Conservation (phyloP, 23 tunicate genomes). For the Pegea sp. region DNA sequence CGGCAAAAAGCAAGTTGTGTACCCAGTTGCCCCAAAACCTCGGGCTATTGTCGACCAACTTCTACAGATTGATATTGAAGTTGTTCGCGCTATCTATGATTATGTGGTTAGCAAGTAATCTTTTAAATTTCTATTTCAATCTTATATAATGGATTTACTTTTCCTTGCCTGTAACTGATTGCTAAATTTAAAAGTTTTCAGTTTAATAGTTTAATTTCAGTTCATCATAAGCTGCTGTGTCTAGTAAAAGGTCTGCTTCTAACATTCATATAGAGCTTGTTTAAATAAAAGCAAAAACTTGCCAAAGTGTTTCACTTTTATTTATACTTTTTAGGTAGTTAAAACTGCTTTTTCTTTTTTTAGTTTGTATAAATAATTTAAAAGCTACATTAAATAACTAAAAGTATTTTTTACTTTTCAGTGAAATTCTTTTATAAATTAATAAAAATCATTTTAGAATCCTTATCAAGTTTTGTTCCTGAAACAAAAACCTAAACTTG, state of each 20-base stretch:
- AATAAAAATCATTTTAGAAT: constrained; percentile 3
- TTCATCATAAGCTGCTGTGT: not conserved
- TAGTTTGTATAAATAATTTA: no score
- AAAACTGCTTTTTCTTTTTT: no score
- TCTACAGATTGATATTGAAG: constrained; percentile 12
- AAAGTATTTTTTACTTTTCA: not conserved
- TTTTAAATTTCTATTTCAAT: not conserved
- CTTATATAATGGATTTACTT: no score
- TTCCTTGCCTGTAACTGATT: no score
- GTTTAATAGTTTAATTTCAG: no score
- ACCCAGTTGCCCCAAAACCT: constrained; percentile 17
- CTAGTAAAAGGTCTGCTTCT: not conserved
- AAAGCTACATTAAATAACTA: no score
- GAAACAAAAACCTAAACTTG: constrained; percentile 2
- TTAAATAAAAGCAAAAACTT: no score
- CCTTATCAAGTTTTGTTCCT: constrained; percentile 12
- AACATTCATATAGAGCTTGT: no score
- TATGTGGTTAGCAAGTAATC: constrained; percentile 6
- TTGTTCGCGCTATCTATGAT: not conserved
- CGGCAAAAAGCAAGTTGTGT: constrained; percentile 8
- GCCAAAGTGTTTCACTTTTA: no score
- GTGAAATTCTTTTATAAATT: not conserved
- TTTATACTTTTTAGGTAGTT: no score
- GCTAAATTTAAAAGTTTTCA: no score
- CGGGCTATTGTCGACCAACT: constrained; percentile 25